Conservation (phyloP, 1,140 invertebrate species). For the Goniozus legneri region DNA sequence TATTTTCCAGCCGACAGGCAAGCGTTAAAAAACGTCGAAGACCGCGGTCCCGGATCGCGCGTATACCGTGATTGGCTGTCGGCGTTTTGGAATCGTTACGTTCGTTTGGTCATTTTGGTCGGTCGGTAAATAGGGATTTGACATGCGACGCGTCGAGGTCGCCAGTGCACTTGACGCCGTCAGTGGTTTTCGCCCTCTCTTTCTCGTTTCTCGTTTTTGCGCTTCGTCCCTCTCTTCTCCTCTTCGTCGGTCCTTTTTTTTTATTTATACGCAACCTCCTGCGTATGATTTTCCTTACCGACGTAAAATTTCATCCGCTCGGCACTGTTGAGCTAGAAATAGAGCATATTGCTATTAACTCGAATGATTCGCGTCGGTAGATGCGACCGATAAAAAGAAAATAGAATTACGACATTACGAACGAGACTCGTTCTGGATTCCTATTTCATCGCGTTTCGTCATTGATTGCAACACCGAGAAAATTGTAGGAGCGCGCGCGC, state of each 20-base stretch:
- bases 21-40: slow-evolving; percentile 19
- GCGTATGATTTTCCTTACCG: no score
- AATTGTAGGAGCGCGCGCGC: no score
- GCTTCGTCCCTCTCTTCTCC: not conserved
- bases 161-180: slow-evolving; percentile 44
- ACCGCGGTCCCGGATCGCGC: not conserved
- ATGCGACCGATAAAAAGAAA: no score
- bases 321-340: no score
- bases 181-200: slow-evolving; percentile 37
- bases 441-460: no score
- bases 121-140: slow-evolving; percentile 38
- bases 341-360: no score
- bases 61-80: slow-evolving; percentile 19
- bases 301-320: not conserved
- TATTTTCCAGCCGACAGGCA: not conserved
- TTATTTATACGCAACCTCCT: no score
- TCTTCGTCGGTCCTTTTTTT: no score
- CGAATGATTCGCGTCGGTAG: no score
- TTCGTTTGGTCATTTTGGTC: slow-evolving; percentile 36
- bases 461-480: no score
- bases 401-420: no score
- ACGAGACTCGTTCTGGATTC: no score
- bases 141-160: slow-evolving; percentile 38
- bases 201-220: not conserved
- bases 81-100: slow-evolving; percentile 19